A percentile compares a stretch with the other conserved stretches of the same genome.
These are phyloP conservation scores for Teleiodes luculella DNA, from an alignment of 2,888 invertebrate species.

Conservation along the genomic window DNA sequence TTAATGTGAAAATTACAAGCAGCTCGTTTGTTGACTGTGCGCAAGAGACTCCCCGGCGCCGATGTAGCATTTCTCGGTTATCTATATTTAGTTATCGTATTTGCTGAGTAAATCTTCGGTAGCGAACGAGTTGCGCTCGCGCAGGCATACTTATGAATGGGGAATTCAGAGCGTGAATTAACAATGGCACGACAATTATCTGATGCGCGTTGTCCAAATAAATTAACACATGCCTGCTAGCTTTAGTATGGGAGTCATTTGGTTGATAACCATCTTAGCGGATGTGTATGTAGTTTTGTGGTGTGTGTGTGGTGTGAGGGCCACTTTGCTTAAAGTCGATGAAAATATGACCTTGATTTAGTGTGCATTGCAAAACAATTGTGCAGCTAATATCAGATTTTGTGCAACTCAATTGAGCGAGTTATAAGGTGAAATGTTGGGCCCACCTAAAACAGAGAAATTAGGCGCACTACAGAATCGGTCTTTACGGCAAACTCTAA, in stretches of 20 bases:
- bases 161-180: slow-evolving; percentile 67
- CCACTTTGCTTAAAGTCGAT: no score
- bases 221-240: slow-evolving; percentile 5
- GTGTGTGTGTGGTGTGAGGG: no score
- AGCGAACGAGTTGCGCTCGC: neutral
- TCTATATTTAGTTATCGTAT: slow-evolving; percentile 54
- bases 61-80: slow-evolving; percentile 43
- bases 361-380: no score
- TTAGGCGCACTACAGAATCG: no score
- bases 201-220: slow-evolving; percentile 13
- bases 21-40: neutral
- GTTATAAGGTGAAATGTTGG: no score
- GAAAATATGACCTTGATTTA: no score
- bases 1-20: no score
- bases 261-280: neutral
- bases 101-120: slow-evolving; percentile 44
- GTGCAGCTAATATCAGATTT: no score
- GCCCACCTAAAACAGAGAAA: no score
- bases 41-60: slow-evolving; percentile 57
- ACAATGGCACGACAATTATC: slow-evolving; percentile 53
- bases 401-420: no score
- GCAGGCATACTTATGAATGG: slow-evolving; percentile 35
- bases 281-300: neutral
- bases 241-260: neutral
- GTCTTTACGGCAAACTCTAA: no score